phyloP scores from a whole-genome alignment of 2,797 vertebrate genomes.

The Aeoliscus strigatus region DNA sequence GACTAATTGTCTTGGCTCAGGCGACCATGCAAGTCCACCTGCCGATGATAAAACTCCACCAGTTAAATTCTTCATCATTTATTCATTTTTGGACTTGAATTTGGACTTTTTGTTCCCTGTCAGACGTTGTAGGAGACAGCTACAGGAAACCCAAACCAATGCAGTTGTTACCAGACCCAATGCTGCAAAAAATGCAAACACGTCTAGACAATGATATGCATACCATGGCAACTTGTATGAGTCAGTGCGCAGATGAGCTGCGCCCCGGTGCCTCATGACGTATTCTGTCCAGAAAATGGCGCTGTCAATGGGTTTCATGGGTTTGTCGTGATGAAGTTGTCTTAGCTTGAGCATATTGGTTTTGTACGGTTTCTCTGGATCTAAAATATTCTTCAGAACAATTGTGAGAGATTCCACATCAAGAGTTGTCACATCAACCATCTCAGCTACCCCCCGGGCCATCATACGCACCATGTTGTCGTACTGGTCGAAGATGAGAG shows the following conservation, averaged over 20 bases:
- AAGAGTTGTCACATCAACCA: slow-evolving; percentile 39
- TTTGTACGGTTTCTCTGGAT: slow-evolving; percentile 42
- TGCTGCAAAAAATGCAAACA: slow-evolving; percentile 30
- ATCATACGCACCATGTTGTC: slow-evolving; percentile 60
- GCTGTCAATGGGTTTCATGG: slow-evolving; percentile 51
- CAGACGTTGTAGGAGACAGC: slow-evolving; percentile 16
- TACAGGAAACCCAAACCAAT: slow-evolving; percentile 19
- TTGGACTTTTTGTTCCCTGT: slow-evolving; percentile 16
- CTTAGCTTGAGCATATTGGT: slow-evolving; percentile 58
- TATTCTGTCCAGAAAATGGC: slow-evolving; percentile 62
- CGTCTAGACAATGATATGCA: slow-evolving; percentile 48
- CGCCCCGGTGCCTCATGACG: slow-evolving; percentile 56
- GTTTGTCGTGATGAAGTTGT: slow-evolving; percentile 49
- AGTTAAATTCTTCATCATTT: slow-evolving; percentile 80
- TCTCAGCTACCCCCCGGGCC: slow-evolving; percentile 35
- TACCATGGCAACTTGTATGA: slow-evolving; percentile 57
- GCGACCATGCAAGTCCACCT: too few relatives aligned
- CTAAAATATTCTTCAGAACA: slow-evolving; percentile 45
- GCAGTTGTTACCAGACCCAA: slow-evolving; percentile 5
- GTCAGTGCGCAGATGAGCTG: slow-evolving; percentile 48
- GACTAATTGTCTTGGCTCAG: too few relatives aligned
- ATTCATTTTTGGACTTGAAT: slow-evolving; percentile 39
- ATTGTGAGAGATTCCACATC: slow-evolving; percentile 43
- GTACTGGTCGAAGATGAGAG: slow-evolving; percentile 58
- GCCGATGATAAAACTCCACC: too few relatives aligned